Percentiles rank a stretch among this genome's conserved stretches.
Evolutionary conservation across 2,797 vertebrate species (phyloP).

Genomic region (Eleutherodactylus coqui): DNA sequence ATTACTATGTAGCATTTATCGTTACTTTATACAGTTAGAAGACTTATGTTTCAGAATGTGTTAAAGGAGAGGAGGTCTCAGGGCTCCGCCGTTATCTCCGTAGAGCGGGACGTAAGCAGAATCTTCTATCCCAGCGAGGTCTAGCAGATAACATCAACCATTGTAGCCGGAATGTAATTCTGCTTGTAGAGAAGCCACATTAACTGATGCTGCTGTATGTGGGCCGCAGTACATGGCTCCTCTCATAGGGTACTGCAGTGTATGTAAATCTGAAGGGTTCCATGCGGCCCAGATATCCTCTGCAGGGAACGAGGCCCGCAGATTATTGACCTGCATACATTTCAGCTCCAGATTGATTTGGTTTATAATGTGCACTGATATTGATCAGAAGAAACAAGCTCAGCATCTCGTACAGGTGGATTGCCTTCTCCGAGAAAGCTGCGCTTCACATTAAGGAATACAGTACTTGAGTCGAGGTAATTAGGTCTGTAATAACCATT

Average conservation of each 20-base stretch:
- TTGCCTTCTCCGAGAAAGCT: conserved; percentile 9
- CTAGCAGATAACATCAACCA: conserved; percentile 32
- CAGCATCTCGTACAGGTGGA: conserved; percentile 30
- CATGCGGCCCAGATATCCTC: conserved; percentile 42
- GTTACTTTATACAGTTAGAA: not conserved
- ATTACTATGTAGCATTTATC: not conserved
- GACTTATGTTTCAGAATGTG: not conserved
- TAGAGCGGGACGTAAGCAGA: not conserved
- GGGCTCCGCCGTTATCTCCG: not conserved
- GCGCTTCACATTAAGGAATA: conserved; percentile 37
- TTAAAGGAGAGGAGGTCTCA: not conserved
- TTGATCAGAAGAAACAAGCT: conserved; percentile 50
- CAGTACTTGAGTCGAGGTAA: conserved; percentile 27
- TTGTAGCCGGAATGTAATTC: conserved; percentile 34
- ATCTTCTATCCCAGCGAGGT: conserved; percentile 13
- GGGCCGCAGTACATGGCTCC: conserved; percentile 6
- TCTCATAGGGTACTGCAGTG: conserved; percentile 5
- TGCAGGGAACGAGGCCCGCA: conserved; percentile 24
- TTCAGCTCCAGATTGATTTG: conserved; percentile 55
- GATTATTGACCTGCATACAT: conserved; percentile 60
- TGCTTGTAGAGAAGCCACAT: conserved; percentile 13
- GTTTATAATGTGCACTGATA: conserved; percentile 53
- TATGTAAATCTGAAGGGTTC: conserved; percentile 49
- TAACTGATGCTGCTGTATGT: not conserved
- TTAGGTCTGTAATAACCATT: conserved; percentile 28